Evolutionary conservation across 23 tunicate genomes (phyloP).

Genomic region (Ciona savignyi): DNA sequence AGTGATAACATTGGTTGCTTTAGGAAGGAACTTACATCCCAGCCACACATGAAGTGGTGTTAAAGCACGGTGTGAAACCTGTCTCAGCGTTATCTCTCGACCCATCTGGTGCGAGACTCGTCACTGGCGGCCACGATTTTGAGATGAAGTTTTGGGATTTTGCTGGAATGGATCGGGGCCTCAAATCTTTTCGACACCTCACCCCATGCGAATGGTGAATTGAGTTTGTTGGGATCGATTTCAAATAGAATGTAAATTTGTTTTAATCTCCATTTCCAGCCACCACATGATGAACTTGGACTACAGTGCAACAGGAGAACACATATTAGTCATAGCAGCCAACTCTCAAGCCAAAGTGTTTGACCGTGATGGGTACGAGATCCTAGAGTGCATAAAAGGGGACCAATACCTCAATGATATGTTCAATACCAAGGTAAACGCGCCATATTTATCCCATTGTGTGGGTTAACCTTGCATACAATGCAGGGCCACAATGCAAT

Average conservation of each 20-base stretch:
- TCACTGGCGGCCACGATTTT: slow-evolving; percentile 82
- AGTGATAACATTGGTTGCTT: too few species aligned
- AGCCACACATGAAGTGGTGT: slow-evolving; percentile 75
- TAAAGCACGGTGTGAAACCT: slow-evolving; percentile 76
- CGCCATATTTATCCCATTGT: too few species aligned
- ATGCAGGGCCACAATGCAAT: slow-evolving; percentile 80
- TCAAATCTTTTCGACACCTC: slow-evolving; percentile 77
- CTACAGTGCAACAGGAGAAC: slow-evolving; percentile 84
- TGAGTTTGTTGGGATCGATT: neutral
- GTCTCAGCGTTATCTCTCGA: slow-evolving; percentile 80
- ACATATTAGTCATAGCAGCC: slow-evolving; percentile 78
- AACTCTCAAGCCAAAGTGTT: slow-evolving; percentile 85
- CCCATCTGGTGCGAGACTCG: slow-evolving; percentile 87
- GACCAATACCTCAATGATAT: slow-evolving; percentile 92
- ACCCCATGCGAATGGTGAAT: slow-evolving; percentile 90
- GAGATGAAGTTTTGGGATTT: slow-evolving; percentile 98
- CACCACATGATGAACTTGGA: slow-evolving; percentile 75
- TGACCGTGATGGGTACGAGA: slow-evolving; percentile 92
- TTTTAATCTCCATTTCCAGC: slow-evolving; percentile 41
- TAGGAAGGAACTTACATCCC: slow-evolving; percentile 57
- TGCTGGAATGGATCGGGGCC: slow-evolving; percentile 93
- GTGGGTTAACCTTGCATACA: neutral
- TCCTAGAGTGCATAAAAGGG: slow-evolving; percentile 88
- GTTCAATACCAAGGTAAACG: slow-evolving; percentile 61
- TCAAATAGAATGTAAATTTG: neutral